A percentile compares a stretch with the other conserved stretches of the same genome.
Evolutionary conservation across 2,888 invertebrate genomes (phyloP).

Genomic region (Habroteleia sp.): DNA sequence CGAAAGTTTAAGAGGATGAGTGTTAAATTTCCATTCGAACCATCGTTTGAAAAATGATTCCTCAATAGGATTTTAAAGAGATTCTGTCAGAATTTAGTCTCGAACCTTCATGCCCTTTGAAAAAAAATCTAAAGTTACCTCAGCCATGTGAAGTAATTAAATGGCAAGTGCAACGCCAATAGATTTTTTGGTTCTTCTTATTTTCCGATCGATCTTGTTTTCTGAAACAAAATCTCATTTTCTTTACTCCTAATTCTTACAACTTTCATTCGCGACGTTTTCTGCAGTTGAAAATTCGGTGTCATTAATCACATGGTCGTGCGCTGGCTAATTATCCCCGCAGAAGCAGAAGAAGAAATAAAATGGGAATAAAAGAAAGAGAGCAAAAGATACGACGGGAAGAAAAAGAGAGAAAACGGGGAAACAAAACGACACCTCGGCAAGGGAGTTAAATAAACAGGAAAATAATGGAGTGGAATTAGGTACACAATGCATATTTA

Average conservation of each 20-base stretch:
- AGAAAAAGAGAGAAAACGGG: constrained; percentile 1
- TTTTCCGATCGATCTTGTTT: neutral
- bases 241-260: constrained; percentile 10
- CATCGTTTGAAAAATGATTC: no score
- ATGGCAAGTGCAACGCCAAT: no score
- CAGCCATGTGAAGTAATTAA: no score
- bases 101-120: no score
- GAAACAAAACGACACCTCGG: constrained; percentile 1
- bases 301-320: constrained; percentile 28
- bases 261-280: constrained; percentile 25
- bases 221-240: constrained; percentile 1
- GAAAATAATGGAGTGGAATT: constrained; percentile 52
- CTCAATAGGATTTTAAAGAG: no score
- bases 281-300: constrained; percentile 2
- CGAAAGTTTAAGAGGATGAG: no score
- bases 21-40: no score
- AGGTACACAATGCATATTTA: constrained; percentile 44
- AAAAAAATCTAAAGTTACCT: no score
- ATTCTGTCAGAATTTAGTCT: no score
- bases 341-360: constrained; percentile 8
- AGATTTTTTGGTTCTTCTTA: no score
- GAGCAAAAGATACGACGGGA: neutral
- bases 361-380: neutral
- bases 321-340: constrained; percentile 23
- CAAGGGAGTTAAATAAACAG: constrained; percentile 34